Base-by-base conservation (phyloP, 2,113 vertebrate genomes). In the Salvelinus namaycush region DNA sequence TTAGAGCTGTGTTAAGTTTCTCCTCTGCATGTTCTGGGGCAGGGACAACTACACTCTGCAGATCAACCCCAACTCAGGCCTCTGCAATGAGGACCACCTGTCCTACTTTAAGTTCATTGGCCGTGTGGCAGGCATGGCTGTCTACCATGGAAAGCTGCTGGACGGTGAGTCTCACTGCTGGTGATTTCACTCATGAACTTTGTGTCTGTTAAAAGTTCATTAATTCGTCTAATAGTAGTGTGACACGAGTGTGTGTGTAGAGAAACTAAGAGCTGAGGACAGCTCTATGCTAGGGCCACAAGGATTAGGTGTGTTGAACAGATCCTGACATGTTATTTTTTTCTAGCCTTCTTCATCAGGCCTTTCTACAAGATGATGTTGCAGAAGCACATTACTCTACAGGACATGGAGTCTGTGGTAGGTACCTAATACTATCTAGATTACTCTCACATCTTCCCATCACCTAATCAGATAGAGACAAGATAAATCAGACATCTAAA, bases 291-390 rank as follows among this genome's bases (percentile, higher is more conserved):
- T 18, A 5, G 16, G 14, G 59, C n/a, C 18, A 7, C 59, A 62
- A 22, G 59, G 22, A 24, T n/a, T 77, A 76, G 90, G n/a, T 5
- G 70, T 39, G 13, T 57, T 69, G 29, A 22, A 44, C 16, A 20
- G 24, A 59, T 78, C 12, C 66, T 79, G 44, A 59, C 31, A 1
- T 68, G 72, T 68, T 75, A 12, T 82, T 12, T 60, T 76, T 67
- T 90, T 91, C 72, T 87, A 99, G 98, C 96, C 11, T 99, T 99
- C 89, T 99, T 99, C 88, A 99, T 99, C 87, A 95, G 98, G 49
- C 98, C 98, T 1, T 99, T 99, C 90, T 99, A 99, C 92, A 99
- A 98, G 93, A 99, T 99, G 98, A 99, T 98, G 97, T 93, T 99
- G 39, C 97, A 99, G 84, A 99, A 99, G 80, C 88, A 93, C 7